A percentile compares a stretch with the other conserved stretches of the same genome.
Evolutionary conservation across 2,797 vertebrate species (phyloP).

Genomic region (Sebastes miniatus): DNA sequence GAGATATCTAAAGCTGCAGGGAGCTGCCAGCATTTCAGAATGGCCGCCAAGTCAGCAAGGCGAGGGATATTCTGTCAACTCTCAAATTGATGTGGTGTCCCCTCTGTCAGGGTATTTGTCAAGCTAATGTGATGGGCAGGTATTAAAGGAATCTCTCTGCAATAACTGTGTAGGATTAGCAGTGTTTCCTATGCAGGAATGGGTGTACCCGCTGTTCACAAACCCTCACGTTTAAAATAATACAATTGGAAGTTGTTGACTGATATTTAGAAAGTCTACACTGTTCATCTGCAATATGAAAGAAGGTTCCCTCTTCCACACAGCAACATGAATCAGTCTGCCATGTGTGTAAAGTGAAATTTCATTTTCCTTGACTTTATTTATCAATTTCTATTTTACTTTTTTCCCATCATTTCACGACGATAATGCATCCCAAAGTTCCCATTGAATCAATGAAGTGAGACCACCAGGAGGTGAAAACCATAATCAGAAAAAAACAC

Average conservation of each 20-base stretch:
- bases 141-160: slow-evolving; percentile 26
- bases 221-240: background rate
- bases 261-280: background rate
- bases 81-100: slow-evolving; percentile 27
- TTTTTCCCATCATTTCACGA: background rate
- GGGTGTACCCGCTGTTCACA: background rate
- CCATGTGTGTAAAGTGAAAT: background rate
- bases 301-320: background rate
- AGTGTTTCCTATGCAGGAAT: background rate
- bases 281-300: background rate
- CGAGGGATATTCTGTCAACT: slow-evolving; percentile 25
- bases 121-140: slow-evolving; percentile 24
- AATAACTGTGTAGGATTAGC: slow-evolving; percentile 15
- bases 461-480: background rate
- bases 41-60: slow-evolving; percentile 28
- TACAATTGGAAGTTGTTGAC: background rate
- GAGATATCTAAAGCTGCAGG: slow-evolving; percentile 45
- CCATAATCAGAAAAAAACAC: background rate
- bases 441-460: background rate
- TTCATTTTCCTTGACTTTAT: background rate
- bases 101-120: slow-evolving; percentile 27
- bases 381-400: background rate
- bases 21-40: slow-evolving; percentile 36
- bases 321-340: background rate
- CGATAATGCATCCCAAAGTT: background rate